Base-by-base conservation (phyloP, 2,797 vertebrate species). In the Silurus aristotelis region DNA sequence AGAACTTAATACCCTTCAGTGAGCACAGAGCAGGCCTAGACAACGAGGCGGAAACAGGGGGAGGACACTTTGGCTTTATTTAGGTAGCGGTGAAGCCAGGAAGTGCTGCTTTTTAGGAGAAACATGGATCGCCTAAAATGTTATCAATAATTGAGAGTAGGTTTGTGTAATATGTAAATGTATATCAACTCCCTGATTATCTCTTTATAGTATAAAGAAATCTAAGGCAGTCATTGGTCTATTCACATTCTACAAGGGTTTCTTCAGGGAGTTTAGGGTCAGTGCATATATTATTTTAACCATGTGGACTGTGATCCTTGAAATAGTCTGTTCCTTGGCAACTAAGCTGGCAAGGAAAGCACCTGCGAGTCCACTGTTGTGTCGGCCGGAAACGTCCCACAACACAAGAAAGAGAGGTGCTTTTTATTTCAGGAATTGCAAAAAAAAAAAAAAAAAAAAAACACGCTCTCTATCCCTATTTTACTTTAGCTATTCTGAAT, bases 301-400 rank as follows among this genome's bases (percentile, higher is more conserved):
- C 78, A 67, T 86, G 87, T 86, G 82, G 83, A 88, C 86, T 61
- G 76, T 38, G 10, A 84, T 85, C 85, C 88, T 85, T 85, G 80
- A 89, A 91, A 89, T 88, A 78, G 72, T 83, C 87, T 31, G 87
- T 90, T 87, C 71, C 90, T 89, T 80, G 88, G 95, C 93, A 95
- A 95, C 94, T 86, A 89, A 90, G 91, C 91, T 93, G 92, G 89
- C 88, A 89, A 92, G 90, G 90, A 88, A 94, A 93, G 93, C 94
- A 94, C 94, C 94, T 93, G 92, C 88, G 92, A 83, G 89, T 88
- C 85, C 90, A 92, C 89, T 84, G 91, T 90, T 89, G 71, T 84
- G 83, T 90, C 86, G 86, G 89, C 88, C 91, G 91, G 93, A 93
- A 93, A 94, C 87, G 90, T 93, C 88, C 64, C 25, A 20, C 25